A percentile compares a stretch with the other conserved stretches of the same genome.
Conservation (phyloP, 2,888 invertebrate genomes). For the Dione juno region DNA sequence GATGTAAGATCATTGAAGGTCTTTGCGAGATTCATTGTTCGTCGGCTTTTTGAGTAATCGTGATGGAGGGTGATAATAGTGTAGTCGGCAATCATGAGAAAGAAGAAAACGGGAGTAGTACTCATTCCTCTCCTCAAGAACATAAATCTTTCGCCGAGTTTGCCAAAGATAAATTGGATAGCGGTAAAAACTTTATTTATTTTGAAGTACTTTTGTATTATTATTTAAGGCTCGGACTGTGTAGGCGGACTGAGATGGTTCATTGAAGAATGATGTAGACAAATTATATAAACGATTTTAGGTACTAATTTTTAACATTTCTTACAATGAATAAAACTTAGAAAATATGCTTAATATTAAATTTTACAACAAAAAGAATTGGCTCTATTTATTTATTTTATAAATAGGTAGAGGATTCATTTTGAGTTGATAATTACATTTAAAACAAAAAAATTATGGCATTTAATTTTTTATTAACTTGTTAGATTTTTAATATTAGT, state of each 20-base stretch:
- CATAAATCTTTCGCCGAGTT: slow-evolving; percentile 78
- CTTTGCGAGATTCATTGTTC: slow-evolving; percentile 60
- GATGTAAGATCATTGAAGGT: slow-evolving; percentile 79
- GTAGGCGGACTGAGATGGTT: neutral
- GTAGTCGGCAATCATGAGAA: slow-evolving; percentile 65
- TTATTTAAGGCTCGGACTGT: neutral
- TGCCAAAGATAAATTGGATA: slow-evolving; percentile 78
- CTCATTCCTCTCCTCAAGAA: slow-evolving; percentile 77
- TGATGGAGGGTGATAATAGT: slow-evolving; percentile 72
- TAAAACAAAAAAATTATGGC: too few relatives aligned
- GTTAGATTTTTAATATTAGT: too few relatives aligned
- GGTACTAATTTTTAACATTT: too few relatives aligned
- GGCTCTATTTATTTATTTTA: too few relatives aligned
- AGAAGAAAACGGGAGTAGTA: slow-evolving; percentile 73
- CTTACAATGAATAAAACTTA: too few relatives aligned
- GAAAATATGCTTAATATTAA: too few relatives aligned
- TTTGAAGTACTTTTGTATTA: neutral
- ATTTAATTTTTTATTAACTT: too few relatives aligned
- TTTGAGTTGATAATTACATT: too few relatives aligned
- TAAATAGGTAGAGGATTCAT: too few relatives aligned
- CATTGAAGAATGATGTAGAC: slow-evolving; percentile 10
- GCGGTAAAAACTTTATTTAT: slow-evolving; percentile 57
- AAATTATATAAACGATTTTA: too few relatives aligned
- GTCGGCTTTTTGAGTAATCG: slow-evolving; percentile 53
- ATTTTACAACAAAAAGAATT: too few relatives aligned